Base-by-base conservation (phyloP, 1,140 invertebrate species). In the Stratiolaelaps scimitus region DNA sequence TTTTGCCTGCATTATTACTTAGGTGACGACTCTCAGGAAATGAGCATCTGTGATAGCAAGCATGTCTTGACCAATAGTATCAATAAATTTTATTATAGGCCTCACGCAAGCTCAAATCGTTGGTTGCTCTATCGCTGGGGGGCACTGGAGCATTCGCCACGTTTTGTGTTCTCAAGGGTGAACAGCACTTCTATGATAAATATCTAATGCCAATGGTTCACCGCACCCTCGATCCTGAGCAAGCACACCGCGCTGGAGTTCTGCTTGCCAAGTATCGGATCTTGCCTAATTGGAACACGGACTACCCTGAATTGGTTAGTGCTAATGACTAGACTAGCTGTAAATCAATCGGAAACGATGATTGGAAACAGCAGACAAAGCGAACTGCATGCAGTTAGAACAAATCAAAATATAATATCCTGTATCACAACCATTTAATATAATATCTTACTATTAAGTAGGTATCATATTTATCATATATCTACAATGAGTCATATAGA, bases 161-260 rank as follows among this genome's bases (percentile, higher is more conserved):
- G 23, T 60, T 60, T 34, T 60, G 26, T 60, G 17, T 60, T 34
- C 23, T 60, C 23, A 60, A 60, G 26, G 53, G 53, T 17, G 15
- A 60, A 4, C 53, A 60, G 20, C 53, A 23, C n/a, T 60, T 60
- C 23, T 60, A 20, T 44, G 45, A 45, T 48, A 29, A 67, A 7
- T 48, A 67, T n/a, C 30, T 40, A 65, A 65, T 34, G 43, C n/a
- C 6, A 68, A 23, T 26, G 67, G 71, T 34, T 68, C 70, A 10
- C 68, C 70, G 19, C 69, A 73, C 66, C 72, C 73, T 29, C 65
- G 72, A 66, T 69, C 71, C 46, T 70, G 71, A 29, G 46, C 68
- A 23, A 65, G 71, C 17, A 68, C 7, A 72, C 68, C 66, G 69
- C 68, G 2, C 67, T 70, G 23, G 70, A 68, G 7, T 68, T 44